Evolutionary conservation across 1,140 invertebrate species (phyloP).

Genomic region (Drusus annulatus): DNA sequence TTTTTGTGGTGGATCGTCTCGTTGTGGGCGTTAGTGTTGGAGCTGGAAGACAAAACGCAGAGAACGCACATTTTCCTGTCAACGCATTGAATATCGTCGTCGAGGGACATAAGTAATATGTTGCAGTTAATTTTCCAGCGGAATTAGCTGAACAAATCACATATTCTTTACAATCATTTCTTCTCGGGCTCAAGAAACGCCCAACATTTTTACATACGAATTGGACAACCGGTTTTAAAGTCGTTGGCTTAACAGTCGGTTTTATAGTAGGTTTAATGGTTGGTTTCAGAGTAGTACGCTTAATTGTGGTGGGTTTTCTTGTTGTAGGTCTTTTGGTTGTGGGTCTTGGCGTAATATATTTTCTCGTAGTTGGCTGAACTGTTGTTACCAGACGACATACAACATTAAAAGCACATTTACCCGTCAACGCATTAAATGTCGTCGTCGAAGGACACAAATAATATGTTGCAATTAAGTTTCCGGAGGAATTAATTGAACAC

Average conservation of each 20-base stretch:
- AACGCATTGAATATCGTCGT: slow-evolving; percentile 12
- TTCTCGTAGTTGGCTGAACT: no score
- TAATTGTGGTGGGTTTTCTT: not conserved
- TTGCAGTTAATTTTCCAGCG: not conserved
- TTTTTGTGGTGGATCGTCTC: not conserved
- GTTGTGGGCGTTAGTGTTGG: not conserved
- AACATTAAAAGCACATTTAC: not conserved
- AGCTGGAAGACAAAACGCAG: not conserved
- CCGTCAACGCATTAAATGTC: not conserved
- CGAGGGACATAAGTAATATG: not conserved
- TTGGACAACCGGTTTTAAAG: not conserved
- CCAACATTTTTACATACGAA: not conserved
- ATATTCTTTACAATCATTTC: not conserved
- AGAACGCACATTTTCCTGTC: not conserved
- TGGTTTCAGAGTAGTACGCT: not conserved
- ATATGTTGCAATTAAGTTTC: not conserved
- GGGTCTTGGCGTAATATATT: no score
- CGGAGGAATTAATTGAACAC: not conserved
- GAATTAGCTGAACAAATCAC: slow-evolving; percentile 1
- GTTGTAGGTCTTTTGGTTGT: no score
- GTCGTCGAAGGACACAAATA: not conserved
- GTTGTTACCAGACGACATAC: no score
- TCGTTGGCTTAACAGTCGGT: slow-evolving; percentile 15
- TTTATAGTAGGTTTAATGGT: slow-evolving; percentile 14
- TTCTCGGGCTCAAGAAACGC: not conserved